Evolutionary conservation across 2,888 invertebrate species (phyloP), one percentile per base, ranked within the genome.

Genomic region (Aleiodes alternator): DNA sequence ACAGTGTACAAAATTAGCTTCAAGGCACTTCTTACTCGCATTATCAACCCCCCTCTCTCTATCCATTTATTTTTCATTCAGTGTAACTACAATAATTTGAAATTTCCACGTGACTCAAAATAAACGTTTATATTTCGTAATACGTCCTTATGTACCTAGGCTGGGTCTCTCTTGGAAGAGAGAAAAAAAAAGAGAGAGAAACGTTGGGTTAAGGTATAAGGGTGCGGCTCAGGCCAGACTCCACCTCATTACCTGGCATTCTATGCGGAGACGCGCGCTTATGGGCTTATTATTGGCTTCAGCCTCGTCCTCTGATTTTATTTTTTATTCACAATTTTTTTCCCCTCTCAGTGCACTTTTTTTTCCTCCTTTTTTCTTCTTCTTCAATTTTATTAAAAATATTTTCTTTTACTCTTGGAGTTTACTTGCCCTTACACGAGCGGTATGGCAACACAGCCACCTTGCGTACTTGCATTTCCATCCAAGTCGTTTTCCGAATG

Each of bases 211-310:
- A 84, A 84, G 78, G 80, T 82, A 83, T 85, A 87, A 88, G 88
- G 88, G 89, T 88, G 89, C 89, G 89, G 89, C 89, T 6, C 87
- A 85, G 86, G 72, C 86, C 84, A 86, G 87, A 88, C 88, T 88
- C 88, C 88, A 89, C 88, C 89, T 89, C 89, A 89, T 89, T 89
- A 89, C 88, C 88, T 86, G 84, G 88, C 89, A 89, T 89, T 89
- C 89, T 89, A 89, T 89, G 89, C 89, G 87, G 87, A 85, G 86
- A 87, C 80, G 82, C 84, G 84, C 88, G 87, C 88, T 87, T 88
- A 87, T 87, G 83, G 51, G 87, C 89, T 88, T 88, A 89, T 89
- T 89, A 89, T 88, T 88, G 88, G 88, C 85, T 85, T 85, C 83
- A 83, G 83, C 84, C 80, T 56, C 73, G 31, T 57, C 53, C 16